A percentile compares a stretch with the other conserved stretches of the same genome.
Conservation (phyloP, 2,888 invertebrate genomes). For the Galerucella pusilla region DNA sequence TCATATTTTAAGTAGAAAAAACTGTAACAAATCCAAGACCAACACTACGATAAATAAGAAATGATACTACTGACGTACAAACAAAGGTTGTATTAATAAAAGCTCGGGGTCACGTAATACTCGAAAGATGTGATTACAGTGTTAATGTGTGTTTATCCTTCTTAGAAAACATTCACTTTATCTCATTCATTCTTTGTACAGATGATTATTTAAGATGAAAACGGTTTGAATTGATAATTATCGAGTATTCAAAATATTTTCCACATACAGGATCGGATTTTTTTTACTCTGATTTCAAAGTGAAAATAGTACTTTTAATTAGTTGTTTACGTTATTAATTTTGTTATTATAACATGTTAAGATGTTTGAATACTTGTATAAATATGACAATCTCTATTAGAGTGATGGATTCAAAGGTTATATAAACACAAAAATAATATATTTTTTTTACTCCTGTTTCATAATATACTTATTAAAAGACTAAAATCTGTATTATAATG, state of each 20-base stretch:
- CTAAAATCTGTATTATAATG: too few species aligned
- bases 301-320: too few species aligned
- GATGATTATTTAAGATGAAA: not conserved
- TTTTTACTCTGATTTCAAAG: too few species aligned
- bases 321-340: too few species aligned
- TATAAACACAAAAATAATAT: too few species aligned
- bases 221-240: not conserved
- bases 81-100: conserved; percentile 16
- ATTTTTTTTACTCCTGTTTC: too few species aligned
- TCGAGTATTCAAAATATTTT: not conserved
- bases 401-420: too few species aligned
- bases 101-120: not conserved
- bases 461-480: too few species aligned
- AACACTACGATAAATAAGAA: not conserved
- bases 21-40: not conserved
- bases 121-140: conserved; percentile 2
- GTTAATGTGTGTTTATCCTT: conserved; percentile 10
- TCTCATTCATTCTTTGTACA: not conserved
- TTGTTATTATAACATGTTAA: too few species aligned
- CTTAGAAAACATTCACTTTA: conserved; percentile 5
- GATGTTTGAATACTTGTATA: too few species aligned
- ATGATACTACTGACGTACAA: conserved; percentile 4
- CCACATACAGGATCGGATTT: not conserved
- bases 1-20: not conserved
- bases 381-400: too few species aligned